These are phyloP conservation scores for Hartigia nigra DNA, from an alignment of 2,888 invertebrate genomes.

Conservation along the genomic window DNA sequence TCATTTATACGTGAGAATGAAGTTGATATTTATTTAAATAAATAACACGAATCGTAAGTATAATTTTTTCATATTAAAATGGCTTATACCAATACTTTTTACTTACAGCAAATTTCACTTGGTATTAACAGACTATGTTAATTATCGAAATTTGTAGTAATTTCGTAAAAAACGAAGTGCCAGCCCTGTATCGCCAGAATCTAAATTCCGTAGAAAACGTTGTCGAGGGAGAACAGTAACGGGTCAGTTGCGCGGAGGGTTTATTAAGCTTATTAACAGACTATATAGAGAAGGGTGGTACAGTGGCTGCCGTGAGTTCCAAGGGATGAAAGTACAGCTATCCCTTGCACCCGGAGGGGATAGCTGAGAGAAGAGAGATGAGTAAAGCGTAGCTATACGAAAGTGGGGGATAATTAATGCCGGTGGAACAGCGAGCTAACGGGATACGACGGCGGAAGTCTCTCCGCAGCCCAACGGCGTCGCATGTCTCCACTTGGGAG, in stretches of 20 bases:
- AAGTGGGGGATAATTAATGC: neutral
- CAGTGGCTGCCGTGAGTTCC: neutral
- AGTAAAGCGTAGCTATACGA: neutral
- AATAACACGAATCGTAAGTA: neutral
- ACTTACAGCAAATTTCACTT: neutral
- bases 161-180: conserved; percentile 27
- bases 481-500: neutral
- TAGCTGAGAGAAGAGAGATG: neutral
- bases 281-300: neutral
- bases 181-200: conserved; percentile 39
- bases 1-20: neutral
- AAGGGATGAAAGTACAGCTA: neutral
- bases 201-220: conserved; percentile 33
- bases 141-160: neutral
- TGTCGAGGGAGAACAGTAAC: conserved; percentile 26
- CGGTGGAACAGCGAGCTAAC: neutral
- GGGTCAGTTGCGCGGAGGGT: conserved; percentile 42
- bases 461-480: neutral
- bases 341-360: neutral
- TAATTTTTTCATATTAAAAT: neutral
- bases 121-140: neutral
- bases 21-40: neutral
- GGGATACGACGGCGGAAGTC: neutral
- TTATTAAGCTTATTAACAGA: conserved; percentile 58
- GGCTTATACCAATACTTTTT: neutral